Percentiles rank a stretch among this genome's conserved stretches.
Evolutionary conservation across 2,113 vertebrate genomes (phyloP).

Genomic region (Varanus komodoensis): DNA sequence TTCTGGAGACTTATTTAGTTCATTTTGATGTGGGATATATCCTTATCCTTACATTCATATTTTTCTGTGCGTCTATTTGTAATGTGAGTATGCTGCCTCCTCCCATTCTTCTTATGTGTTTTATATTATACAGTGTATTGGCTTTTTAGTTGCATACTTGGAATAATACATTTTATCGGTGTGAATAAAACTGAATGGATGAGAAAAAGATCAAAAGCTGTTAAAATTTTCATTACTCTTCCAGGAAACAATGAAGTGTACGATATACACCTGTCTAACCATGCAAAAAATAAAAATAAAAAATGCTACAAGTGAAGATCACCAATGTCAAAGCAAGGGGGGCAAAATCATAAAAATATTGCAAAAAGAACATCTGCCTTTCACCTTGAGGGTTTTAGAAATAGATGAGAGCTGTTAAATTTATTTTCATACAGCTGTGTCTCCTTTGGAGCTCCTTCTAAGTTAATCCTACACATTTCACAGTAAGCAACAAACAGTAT

Average conservation of each 20-base stretch:
- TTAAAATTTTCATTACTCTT: neutral
- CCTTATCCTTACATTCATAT: neutral
- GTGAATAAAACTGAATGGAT: neutral
- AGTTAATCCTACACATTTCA: neutral
- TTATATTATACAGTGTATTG: neutral
- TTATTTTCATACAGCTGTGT: neutral
- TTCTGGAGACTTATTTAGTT: neutral
- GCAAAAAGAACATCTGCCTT: neutral
- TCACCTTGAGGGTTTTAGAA: conserved; percentile 23
- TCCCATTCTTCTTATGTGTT: too few relatives aligned
- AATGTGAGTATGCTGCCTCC: neutral
- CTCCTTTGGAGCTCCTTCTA: neutral
- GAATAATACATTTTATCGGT: neutral
- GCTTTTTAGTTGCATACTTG: neutral
- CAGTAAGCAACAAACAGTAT: conserved; percentile 20
- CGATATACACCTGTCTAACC: neutral
- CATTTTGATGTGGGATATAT: neutral
- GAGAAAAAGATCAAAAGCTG: neutral
- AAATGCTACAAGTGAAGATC: neutral
- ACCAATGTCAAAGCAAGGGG: neutral
- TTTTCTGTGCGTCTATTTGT: neutral
- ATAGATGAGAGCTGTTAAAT: neutral
- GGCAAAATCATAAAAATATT: neutral
- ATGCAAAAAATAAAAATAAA: neutral
- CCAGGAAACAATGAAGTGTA: neutral